phyloP scores from a whole-genome alignment of 2,888 invertebrate species.

The Sympetrum striolatum region DNA sequence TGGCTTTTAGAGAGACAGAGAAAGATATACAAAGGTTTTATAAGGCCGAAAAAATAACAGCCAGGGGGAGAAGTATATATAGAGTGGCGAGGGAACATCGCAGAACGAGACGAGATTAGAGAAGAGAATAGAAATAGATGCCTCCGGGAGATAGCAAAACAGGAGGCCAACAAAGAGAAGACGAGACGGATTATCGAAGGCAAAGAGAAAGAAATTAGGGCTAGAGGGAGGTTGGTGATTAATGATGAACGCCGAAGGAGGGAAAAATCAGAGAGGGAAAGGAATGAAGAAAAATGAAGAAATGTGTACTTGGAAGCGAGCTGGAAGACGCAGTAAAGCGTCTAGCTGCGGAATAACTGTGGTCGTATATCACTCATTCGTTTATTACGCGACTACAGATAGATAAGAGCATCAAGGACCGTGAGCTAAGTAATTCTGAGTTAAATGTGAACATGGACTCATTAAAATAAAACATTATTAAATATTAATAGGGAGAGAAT shows the following conservation, averaged over 20 bases:
- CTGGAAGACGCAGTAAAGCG: background rate
- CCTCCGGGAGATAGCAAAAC: background rate
- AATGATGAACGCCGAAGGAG: constrained; percentile 26
- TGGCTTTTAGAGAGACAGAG: background rate
- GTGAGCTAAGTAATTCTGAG: no score
- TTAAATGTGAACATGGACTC: no score
- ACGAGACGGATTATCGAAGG: background rate
- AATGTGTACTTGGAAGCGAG: background rate
- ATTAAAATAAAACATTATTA: no score
- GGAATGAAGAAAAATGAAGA: background rate
- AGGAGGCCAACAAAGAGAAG: constrained; percentile 6
- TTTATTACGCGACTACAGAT: no score
- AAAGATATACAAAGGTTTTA: background rate
- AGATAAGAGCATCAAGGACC: no score
- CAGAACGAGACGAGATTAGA: background rate
- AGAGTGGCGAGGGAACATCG: background rate
- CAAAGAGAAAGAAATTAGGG: background rate
- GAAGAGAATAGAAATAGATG: background rate
- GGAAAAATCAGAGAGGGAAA: background rate
- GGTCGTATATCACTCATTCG: no score
- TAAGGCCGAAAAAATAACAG: background rate
- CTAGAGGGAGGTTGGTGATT: constrained; percentile 5
- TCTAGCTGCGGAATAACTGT: no score
- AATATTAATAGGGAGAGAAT: no score
- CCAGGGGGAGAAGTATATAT: background rate